These are phyloP conservation scores for Caenorhabditis imperialis DNA, from an alignment of 2,888 invertebrate species.

Conservation along the genomic window DNA sequence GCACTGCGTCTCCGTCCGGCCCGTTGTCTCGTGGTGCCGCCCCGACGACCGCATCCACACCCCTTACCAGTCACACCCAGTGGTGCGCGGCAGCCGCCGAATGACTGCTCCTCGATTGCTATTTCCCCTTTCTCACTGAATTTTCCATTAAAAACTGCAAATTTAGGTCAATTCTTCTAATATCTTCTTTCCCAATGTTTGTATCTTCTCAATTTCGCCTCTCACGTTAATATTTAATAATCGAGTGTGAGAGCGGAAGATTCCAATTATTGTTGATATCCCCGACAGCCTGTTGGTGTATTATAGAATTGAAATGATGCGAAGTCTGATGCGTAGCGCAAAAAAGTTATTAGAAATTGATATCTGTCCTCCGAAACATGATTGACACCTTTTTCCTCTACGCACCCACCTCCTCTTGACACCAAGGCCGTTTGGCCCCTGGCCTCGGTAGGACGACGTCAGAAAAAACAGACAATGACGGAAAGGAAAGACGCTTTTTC, in stretches of 20 bases:
- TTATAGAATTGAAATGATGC: no score
- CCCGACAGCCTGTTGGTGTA: no score
- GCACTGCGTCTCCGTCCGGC: slow-evolving; percentile 38
- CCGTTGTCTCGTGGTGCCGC: slow-evolving; percentile 18
- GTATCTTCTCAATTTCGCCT: no score
- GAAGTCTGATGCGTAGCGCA: no score
- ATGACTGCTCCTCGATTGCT: slow-evolving; percentile 34
- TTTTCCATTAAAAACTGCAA: no score
- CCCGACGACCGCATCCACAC: slow-evolving; percentile 31
- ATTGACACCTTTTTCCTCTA: slow-evolving; percentile 42
- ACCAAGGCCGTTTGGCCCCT: slow-evolving; percentile 40
- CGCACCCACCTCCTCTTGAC: slow-evolving; percentile 37
- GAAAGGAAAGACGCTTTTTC: slow-evolving; percentile 10
- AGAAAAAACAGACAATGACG: slow-evolving; percentile 30
- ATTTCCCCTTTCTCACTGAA: not conserved
- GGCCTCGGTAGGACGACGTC: slow-evolving; percentile 11
- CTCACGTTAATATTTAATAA: no score
- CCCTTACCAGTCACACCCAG: slow-evolving; percentile 41
- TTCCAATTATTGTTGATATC: no score
- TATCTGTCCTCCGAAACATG: slow-evolving; percentile 28
- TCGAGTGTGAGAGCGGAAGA: no score
- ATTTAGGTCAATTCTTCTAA: no score
- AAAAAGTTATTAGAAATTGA: slow-evolving; percentile 34
- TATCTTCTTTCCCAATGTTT: no score
- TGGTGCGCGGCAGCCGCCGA: slow-evolving; percentile 24